Conservation (phyloP, 2,797 vertebrate genomes). For the Halcyon chelicuti region DNA sequence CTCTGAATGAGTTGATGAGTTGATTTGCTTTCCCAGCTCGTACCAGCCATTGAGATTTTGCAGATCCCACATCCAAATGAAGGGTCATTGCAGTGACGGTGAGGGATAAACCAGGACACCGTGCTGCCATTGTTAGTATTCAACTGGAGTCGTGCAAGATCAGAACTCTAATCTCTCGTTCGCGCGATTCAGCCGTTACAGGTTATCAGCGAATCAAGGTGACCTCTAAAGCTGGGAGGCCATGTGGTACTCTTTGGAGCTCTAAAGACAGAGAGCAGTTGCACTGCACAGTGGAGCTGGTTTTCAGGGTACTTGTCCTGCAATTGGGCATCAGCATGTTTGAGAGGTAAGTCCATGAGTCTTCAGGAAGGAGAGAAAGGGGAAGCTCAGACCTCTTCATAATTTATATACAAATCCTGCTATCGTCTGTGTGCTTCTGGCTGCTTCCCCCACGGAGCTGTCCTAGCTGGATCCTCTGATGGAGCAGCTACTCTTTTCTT, state of each 20-base stretch:
- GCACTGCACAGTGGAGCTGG: not conserved
- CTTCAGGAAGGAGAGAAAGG: not conserved
- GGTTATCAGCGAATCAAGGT: not conserved
- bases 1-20: not conserved
- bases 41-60: not conserved
- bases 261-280: not conserved
- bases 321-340: not conserved
- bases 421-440: not conserved
- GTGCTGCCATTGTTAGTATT: not conserved
- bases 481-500: not conserved
- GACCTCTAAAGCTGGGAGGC: not conserved
- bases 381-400: not conserved
- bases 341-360: not conserved
- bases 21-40: not conserved
- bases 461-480: not conserved
- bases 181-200: rapidly evolving
- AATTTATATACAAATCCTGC: not conserved
- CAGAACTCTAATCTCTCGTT: constrained; percentile 20
- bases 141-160: not conserved
- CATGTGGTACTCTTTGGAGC: not conserved
- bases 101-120: not conserved
- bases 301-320: not conserved
- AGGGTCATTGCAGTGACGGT: not conserved
- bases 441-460: not conserved
- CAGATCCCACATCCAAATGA: not conserved